A percentile compares a stretch with the other conserved stretches of the same genome.
Conservation (phyloP, 2,797 vertebrate genomes). For the Sorex maritimensis region DNA sequence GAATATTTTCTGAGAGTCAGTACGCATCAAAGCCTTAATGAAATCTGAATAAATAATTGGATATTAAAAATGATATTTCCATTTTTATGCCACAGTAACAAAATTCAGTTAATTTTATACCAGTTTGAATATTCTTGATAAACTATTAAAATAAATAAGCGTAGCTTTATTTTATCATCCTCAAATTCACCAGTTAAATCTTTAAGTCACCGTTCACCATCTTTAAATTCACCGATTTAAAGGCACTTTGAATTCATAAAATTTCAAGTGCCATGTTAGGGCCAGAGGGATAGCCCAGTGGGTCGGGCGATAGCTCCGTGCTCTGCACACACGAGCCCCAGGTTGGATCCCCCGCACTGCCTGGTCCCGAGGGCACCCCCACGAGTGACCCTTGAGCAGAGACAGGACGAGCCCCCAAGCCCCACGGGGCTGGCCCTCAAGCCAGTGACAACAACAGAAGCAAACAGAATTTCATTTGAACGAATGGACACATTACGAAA, state of each 20-base stretch:
- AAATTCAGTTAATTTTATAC: conserved; percentile 7
- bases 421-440: too few species aligned
- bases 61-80: conserved; percentile 52
- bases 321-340: too few species aligned
- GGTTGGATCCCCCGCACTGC: too few species aligned
- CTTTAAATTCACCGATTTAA: too few species aligned
- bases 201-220: too few species aligned
- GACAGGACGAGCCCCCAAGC: too few species aligned
- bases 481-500: conserved; percentile 1
- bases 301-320: too few species aligned
- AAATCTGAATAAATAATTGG: conserved; percentile 61
- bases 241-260: too few species aligned
- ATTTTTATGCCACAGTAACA: conserved; percentile 12
- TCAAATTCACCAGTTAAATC: conserved; percentile 39
- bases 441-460: too few species aligned
- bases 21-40: background rate
- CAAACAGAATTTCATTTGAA: conserved; percentile 33
- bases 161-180: conserved; percentile 25
- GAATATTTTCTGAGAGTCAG: conserved; percentile 45
- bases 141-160: conserved; percentile 49
- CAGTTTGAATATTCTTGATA: conserved; percentile 46
- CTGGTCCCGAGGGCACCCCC: too few species aligned
- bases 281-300: too few species aligned
- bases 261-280: too few species aligned
- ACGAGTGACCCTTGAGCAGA: background rate